Evolutionary conservation across 2,797 vertebrate species (phyloP).

Genomic region (Bradypus variegatus): DNA sequence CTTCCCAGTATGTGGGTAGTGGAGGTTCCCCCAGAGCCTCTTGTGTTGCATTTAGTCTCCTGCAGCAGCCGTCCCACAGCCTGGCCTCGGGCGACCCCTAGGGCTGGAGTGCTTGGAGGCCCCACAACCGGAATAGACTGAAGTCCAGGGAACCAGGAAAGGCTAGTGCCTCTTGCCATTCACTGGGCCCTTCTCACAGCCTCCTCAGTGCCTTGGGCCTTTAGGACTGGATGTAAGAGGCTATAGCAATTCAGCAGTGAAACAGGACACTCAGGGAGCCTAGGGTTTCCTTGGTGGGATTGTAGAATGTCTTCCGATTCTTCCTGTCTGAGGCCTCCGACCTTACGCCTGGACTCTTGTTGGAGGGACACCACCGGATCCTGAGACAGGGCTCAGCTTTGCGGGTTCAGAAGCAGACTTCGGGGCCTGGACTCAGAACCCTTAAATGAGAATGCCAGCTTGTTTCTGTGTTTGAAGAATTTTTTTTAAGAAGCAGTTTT

Average conservation of each 20-base stretch:
- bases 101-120: not conserved
- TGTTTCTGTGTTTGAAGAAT: no score
- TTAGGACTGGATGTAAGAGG: fast-evolving
- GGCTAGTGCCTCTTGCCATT: not conserved
- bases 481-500: no score
- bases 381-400: not conserved
- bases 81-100: not conserved
- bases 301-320: not conserved
- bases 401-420: not conserved
- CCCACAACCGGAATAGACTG: not conserved
- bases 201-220: not conserved
- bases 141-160: not conserved
- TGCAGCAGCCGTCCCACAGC: fast-evolving
- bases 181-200: not conserved
- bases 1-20: not conserved
- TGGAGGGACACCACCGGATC: not conserved
- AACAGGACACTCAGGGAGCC: not conserved
- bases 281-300: fast-evolving
- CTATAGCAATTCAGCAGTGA: fast-evolving
- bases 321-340: no score
- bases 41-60: not conserved
- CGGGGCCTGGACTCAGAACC: not conserved
- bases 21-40: not conserved
- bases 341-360: not conserved
- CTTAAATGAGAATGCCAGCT: fast-evolving